Evolutionary conservation across 1,140 invertebrate genomes (phyloP).

Genomic region (Lutraria rhynchaena): DNA sequence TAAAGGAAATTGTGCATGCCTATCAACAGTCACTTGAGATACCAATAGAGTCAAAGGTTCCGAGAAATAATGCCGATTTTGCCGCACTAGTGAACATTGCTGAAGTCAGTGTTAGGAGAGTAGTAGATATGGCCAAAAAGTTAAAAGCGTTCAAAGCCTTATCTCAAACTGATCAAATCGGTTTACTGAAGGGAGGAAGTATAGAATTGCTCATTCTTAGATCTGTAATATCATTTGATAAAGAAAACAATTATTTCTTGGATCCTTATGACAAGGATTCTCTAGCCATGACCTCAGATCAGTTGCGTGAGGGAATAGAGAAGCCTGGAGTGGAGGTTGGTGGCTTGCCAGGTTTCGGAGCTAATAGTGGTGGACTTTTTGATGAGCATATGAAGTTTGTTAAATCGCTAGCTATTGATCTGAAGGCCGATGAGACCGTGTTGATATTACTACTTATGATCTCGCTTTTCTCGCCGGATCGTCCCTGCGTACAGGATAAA

Average conservation of each 20-base stretch:
- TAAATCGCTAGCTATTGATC: conserved; percentile 79
- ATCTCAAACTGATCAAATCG: conserved; percentile 82
- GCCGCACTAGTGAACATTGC: conserved; percentile 82
- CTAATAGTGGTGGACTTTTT: conserved; percentile 77
- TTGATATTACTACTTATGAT: conserved; percentile 83
- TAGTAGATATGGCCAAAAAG: conserved; percentile 83
- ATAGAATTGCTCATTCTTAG: conserved; percentile 84
- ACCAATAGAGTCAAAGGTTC: conserved; percentile 75
- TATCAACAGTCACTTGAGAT: conserved; percentile 81
- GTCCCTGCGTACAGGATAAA: conserved; percentile 81
- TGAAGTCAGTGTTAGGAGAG: conserved; percentile 81
- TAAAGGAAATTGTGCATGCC: conserved; percentile 78
- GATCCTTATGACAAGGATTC: conserved; percentile 80
- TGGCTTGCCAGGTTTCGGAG: conserved; percentile 26
- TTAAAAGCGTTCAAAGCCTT: conserved; percentile 82
- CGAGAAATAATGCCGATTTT: conserved; percentile 74
- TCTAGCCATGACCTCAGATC: conserved; percentile 79
- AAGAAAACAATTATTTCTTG: conserved; percentile 81
- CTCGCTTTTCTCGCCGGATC: conserved; percentile 84
- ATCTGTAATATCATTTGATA: conserved; percentile 81
- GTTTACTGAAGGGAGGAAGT: conserved; percentile 83
- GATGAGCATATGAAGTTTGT: conserved; percentile 84
- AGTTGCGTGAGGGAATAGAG: conserved; percentile 74
- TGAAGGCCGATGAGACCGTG: conserved; percentile 83
- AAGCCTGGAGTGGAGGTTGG: conserved; percentile 35